Evolutionary conservation across 2,113 vertebrate species (phyloP).

Genomic region (Pygoscelis adeliae): DNA sequence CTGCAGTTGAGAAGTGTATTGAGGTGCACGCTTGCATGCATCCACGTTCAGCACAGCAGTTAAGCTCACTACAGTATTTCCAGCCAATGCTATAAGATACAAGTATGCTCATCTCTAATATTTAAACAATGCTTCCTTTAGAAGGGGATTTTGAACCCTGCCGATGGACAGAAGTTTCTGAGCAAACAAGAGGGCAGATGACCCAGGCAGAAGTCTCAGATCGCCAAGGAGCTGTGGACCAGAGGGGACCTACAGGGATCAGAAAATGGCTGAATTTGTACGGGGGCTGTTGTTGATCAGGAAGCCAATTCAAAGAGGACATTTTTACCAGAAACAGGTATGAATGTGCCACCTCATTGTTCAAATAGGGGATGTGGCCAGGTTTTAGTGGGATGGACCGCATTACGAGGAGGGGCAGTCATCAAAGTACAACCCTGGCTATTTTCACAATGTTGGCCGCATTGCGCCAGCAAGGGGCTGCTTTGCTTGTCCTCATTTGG

Average conservation of each 20-base stretch:
- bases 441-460: neutral
- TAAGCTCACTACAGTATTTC: neutral
- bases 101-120: neutral
- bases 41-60: accelerated
- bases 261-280: neutral
- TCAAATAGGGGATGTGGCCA: neutral
- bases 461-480: neutral
- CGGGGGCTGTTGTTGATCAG: neutral
- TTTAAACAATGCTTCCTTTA: neutral
- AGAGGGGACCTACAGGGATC: neutral
- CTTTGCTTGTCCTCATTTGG: neutral
- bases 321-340: neutral
- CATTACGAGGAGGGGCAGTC: neutral
- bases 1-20: neutral
- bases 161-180: neutral
- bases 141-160: neutral
- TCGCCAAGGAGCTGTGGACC: neutral
- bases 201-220: neutral
- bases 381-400: neutral
- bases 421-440: neutral
- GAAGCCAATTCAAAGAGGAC: neutral
- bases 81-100: neutral
- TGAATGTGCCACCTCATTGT: neutral
- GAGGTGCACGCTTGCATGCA: accelerated
- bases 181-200: neutral